Evolutionary conservation across 2,888 invertebrate species (phyloP).

Genomic region (Dioctria linearis): DNA sequence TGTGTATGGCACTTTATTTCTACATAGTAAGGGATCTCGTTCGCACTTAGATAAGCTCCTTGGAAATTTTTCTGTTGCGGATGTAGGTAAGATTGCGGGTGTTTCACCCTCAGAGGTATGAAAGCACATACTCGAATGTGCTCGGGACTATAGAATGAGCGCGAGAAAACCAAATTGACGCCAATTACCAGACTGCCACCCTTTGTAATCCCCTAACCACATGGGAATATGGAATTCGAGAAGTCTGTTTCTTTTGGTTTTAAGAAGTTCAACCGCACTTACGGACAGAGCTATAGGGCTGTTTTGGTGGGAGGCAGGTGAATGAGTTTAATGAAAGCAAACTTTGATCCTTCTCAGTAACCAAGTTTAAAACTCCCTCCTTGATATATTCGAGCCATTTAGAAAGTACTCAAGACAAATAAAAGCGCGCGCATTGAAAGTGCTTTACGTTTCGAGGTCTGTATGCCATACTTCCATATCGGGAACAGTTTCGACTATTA

Average conservation of each 20-base stretch:
- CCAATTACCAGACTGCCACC: slow-evolving; percentile 70
- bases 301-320: slow-evolving; percentile 21
- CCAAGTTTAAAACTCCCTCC: neutral
- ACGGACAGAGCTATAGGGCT: neutral
- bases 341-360: slow-evolving; percentile 43
- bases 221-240: slow-evolving; percentile 55
- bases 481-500: slow-evolving; percentile 36
- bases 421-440: neutral
- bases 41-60: slow-evolving; percentile 44
- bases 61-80: neutral
- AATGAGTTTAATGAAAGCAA: slow-evolving; percentile 48
- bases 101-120: slow-evolving; percentile 11
- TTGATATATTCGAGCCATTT: slow-evolving; percentile 14
- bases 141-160: slow-evolving; percentile 36
- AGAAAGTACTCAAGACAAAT: slow-evolving; percentile 18
- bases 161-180: slow-evolving; percentile 72
- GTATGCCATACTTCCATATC: neutral
- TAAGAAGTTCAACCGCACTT: slow-evolving; percentile 33
- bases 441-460: neutral
- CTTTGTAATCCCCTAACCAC: slow-evolving; percentile 58
- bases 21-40: slow-evolving; percentile 14
- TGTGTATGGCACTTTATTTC: neutral
- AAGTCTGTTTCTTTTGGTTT: slow-evolving; percentile 47
- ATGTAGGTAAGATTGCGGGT: slow-evolving; percentile 30
- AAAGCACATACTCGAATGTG: slow-evolving; percentile 26